These are phyloP conservation scores for Ctenopoma multispine DNA, from an alignment of 2,797 vertebrate species.

Conservation along the genomic window DNA sequence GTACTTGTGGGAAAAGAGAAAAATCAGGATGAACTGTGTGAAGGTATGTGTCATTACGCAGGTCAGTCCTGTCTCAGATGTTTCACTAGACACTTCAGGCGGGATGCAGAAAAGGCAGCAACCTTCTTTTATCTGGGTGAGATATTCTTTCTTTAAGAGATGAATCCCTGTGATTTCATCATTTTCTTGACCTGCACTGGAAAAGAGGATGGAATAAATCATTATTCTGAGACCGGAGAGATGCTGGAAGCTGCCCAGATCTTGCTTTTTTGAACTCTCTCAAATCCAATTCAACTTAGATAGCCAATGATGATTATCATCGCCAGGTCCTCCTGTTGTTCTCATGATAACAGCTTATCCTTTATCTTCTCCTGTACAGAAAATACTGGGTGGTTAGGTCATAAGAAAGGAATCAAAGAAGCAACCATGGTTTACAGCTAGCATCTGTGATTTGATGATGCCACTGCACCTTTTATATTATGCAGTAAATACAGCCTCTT, in stretches of 20 bases:
- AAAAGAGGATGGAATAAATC: constrained; percentile 3
- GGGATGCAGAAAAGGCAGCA: constrained; percentile 7
- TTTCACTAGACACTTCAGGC: constrained; percentile 22
- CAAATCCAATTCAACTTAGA: constrained; percentile 46
- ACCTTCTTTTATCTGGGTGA: constrained; percentile 26
- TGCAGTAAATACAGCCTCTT: constrained; percentile 24
- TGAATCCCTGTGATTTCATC: constrained; percentile 16
- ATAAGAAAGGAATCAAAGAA: constrained; percentile 3
- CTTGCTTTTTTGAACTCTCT: constrained; percentile 26
- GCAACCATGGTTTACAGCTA: constrained; percentile 11
- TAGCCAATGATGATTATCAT: constrained; percentile 47
- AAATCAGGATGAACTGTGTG: constrained; percentile 28
- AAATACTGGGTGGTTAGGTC: constrained; percentile 9
- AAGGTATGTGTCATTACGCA: constrained; percentile 27
- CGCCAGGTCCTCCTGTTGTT: constrained; percentile 37
- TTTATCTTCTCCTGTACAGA: constrained; percentile 35
- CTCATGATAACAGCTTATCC: constrained; percentile 47
- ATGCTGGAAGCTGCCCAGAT: constrained; percentile 33
- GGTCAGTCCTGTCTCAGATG: constrained; percentile 24
- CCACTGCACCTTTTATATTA: constrained; percentile 16
- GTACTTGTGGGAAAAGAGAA: constrained; percentile 6
- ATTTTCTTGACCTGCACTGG: constrained; percentile 4
- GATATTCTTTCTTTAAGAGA: constrained; percentile 28
- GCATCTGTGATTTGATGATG: constrained; percentile 43
- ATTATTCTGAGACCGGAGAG: neutral